These are phyloP conservation scores for Heterohyrax brucei DNA, from an alignment of 2,797 vertebrate genomes.

Conservation along the genomic window DNA sequence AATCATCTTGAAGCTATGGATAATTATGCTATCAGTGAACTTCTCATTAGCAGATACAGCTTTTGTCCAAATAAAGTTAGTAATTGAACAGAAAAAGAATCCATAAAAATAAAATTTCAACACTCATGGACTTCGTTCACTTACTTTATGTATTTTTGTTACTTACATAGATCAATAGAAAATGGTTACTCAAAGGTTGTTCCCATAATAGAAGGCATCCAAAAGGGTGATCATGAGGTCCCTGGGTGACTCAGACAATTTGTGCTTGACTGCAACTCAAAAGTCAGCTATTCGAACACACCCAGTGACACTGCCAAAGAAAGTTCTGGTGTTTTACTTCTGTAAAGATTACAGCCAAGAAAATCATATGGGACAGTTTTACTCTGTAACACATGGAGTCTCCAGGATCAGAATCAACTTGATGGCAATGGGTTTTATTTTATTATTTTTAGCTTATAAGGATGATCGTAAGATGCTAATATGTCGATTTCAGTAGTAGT, in stretches of 20 bases:
- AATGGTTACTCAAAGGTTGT: constrained; percentile 94
- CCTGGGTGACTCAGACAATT: no score
- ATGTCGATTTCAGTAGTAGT: constrained; percentile 93
- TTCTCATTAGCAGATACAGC: constrained; percentile 56
- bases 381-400: no score
- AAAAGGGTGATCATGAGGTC: constrained; percentile 90
- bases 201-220: constrained; percentile 95
- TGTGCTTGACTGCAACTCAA: no score
- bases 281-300: no score
- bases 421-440: no score
- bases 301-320: no score
- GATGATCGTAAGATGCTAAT: constrained; percentile 94
- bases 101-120: constrained; percentile 16
- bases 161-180: constrained; percentile 66
- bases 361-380: no score
- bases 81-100: constrained; percentile 64
- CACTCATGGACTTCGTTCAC: background rate
- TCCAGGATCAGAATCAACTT: no score
- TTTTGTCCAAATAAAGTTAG: constrained; percentile 56
- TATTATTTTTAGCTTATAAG: constrained; percentile 85
- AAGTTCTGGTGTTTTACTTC: no score
- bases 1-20: constrained; percentile 50
- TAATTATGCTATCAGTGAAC: constrained; percentile 42
- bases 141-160: constrained; percentile 16
- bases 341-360: no score